These are phyloP conservation scores for Diuraphis noxia DNA, from an alignment of 1,140 invertebrate genomes.

Conservation along the genomic window DNA sequence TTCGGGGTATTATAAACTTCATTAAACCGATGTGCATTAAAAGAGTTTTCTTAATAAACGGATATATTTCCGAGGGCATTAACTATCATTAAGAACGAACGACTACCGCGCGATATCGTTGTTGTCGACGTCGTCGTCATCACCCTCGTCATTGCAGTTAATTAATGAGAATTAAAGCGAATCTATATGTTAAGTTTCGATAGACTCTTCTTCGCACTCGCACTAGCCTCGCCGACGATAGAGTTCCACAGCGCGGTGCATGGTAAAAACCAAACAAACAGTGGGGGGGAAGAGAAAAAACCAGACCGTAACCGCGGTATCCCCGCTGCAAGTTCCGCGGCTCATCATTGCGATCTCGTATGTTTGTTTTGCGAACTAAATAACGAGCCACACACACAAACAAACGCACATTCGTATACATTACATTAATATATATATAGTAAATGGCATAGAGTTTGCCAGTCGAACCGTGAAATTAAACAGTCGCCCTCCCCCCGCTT, in stretches of 20 bases:
- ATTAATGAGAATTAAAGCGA: not conserved
- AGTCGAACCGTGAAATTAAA: conserved; percentile 53
- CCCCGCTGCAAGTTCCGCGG: not conserved
- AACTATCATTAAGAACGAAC: not conserved
- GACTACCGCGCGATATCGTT: not conserved
- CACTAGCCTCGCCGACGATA: not conserved
- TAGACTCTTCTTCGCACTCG: not conserved
- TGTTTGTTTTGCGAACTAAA: conserved; percentile 42
- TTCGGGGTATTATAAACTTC: not conserved
- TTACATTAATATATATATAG: not conserved
- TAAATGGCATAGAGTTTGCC: conserved; percentile 30
- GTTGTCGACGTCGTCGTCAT: not conserved
- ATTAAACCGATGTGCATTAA: not conserved
- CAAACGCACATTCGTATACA: not conserved
- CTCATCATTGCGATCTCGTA: conserved; percentile 19
- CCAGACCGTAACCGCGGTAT: not conserved
- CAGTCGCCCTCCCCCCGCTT: conserved; percentile 16
- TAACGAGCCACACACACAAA: conserved; percentile 20
- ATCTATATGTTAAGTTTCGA: not conserved
- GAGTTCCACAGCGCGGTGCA: not conserved
- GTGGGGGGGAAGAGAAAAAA: not conserved
- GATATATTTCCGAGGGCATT: not conserved
- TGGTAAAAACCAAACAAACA: not conserved
- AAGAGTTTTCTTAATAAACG: not conserved
- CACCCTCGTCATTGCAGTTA: not conserved